These are phyloP conservation scores for Apis cerana DNA, from an alignment of 1,140 invertebrate genomes.

Conservation along the genomic window DNA sequence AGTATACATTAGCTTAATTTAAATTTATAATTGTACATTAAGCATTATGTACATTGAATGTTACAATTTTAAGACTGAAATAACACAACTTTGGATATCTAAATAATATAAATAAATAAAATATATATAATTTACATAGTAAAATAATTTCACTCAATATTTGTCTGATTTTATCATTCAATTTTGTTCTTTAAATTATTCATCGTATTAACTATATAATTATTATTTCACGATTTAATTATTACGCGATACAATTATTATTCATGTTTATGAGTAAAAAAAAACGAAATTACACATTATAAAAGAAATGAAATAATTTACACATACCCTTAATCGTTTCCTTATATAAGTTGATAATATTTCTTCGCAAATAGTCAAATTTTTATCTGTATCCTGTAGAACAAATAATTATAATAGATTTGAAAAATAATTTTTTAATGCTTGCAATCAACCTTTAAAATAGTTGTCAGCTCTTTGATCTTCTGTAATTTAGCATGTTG, in stretches of 20 bases:
- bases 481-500: slow-evolving; percentile 58
- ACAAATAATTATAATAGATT: neutral
- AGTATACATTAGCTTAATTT: neutral
- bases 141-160: too few relatives aligned
- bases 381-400: slow-evolving; percentile 70
- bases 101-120: neutral
- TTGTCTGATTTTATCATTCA: neutral
- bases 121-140: neutral
- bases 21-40: neutral
- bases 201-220: neutral
- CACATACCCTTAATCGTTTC: slow-evolving; percentile 68
- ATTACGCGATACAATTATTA: neutral
- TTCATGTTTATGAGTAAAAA: neutral
- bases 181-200: neutral
- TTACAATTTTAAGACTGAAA: neutral
- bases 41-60: neutral
- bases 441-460: slow-evolving; percentile 63
- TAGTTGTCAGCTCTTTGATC: slow-evolving; percentile 65
- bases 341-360: slow-evolving; percentile 68
- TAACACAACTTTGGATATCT: neutral
- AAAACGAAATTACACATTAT: neutral
- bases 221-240: neutral
- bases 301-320: slow-evolving; percentile 5
- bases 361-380: slow-evolving; percentile 72
- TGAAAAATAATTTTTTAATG: neutral